Conservation (phyloP, 1,140 invertebrate genomes). For the Zophobas atratus region DNA sequence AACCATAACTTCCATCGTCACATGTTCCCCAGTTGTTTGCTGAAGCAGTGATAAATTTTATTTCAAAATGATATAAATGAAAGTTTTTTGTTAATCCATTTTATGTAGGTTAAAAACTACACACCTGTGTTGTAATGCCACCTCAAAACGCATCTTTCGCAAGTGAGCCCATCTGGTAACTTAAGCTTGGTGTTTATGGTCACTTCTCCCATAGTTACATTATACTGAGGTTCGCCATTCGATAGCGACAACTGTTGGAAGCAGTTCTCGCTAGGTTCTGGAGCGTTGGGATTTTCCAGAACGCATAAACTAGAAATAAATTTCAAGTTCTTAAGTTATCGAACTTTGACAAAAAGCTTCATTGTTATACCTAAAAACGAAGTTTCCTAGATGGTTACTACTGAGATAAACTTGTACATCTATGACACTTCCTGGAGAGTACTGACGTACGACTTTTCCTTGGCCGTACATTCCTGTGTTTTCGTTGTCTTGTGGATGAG, state of each 20-base stretch:
- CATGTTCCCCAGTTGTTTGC: constrained; percentile 76
- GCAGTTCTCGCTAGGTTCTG: constrained; percentile 55
- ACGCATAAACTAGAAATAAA: constrained; percentile 52
- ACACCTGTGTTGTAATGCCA: constrained; percentile 57
- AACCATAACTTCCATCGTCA: constrained; percentile 62
- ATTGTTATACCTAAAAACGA: constrained; percentile 69
- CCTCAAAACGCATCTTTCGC: constrained; percentile 57
- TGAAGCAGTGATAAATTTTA: constrained; percentile 49
- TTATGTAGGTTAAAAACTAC: background rate
- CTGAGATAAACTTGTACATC: constrained; percentile 69
- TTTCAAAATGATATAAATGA: constrained; percentile 8
- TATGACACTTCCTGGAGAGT: constrained; percentile 64
- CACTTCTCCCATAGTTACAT: constrained; percentile 48
- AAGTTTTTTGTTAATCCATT: background rate
- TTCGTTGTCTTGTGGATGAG: constrained; percentile 74
- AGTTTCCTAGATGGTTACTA: constrained; percentile 73
- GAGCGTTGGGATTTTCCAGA: constrained; percentile 52
- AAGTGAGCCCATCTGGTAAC: constrained; percentile 53
- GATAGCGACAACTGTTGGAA: constrained; percentile 48
- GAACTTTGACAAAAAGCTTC: background rate
- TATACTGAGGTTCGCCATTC: constrained; percentile 25
- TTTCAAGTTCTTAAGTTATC: background rate
- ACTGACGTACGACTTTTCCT: constrained; percentile 71
- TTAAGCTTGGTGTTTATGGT: constrained; percentile 60
- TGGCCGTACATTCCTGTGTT: constrained; percentile 75